Conservation (phyloP, 2,888 invertebrate species). For the Morpho deidamia region DNA sequence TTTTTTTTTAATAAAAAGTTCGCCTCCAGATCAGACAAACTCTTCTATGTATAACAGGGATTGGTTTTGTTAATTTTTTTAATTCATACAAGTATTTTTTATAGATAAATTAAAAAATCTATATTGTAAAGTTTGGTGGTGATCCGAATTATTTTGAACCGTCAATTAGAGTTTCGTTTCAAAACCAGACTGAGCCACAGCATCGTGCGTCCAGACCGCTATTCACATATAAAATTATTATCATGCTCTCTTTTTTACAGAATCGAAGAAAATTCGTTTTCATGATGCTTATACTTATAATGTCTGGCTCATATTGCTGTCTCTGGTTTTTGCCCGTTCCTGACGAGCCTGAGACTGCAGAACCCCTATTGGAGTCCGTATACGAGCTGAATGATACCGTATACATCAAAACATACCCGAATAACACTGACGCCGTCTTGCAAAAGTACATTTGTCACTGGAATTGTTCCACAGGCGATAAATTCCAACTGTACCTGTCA, state of each 20-base stretch:
- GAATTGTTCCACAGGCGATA: conserved; percentile 44
- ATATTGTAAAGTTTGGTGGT: no score
- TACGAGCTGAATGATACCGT: conserved; percentile 60
- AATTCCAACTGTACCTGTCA: conserved; percentile 50
- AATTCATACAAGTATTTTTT: no score
- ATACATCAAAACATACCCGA: conserved; percentile 37
- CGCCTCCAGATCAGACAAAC: no score
- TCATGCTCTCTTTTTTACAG: conserved; percentile 39
- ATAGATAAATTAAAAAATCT: no score
- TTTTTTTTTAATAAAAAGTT: no score
- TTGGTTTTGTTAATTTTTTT: no score
- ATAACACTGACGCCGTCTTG: conserved; percentile 29
- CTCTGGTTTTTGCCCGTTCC: conserved; percentile 79
- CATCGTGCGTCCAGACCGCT: no score
- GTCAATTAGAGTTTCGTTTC: no score
- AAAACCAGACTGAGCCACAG: no score
- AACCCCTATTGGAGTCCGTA: conserved; percentile 40
- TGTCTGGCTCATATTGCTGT: conserved; percentile 83
- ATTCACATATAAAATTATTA: no score
- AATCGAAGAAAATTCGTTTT: conserved; percentile 84
- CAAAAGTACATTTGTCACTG: conserved; percentile 60
- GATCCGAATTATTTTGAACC: no score
- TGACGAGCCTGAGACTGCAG: conserved; percentile 27
- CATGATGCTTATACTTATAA: conserved; percentile 79
- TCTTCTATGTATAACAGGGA: no score